These are phyloP conservation scores for Malacoraja senta DNA, from an alignment of 2,797 vertebrate species.

Conservation along the genomic window DNA sequence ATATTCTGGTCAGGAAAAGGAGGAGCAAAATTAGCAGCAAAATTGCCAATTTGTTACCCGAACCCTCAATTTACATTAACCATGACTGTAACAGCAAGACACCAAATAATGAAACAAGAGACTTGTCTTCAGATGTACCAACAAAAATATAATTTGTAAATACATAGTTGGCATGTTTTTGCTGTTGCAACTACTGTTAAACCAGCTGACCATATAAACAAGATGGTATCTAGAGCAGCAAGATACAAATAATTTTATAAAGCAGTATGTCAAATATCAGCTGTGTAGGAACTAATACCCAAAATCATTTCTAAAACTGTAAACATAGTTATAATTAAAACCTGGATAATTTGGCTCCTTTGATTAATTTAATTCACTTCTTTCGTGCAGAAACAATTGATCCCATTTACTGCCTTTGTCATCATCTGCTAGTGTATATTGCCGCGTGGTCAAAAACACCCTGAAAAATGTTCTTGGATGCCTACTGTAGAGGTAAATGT, in stretches of 20 bases:
- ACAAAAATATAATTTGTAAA: not conserved
- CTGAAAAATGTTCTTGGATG: too few relatives aligned
- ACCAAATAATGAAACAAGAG: not conserved
- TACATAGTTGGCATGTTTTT: not conserved
- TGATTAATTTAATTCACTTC: not conserved
- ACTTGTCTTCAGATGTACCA: not conserved
- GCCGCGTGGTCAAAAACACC: not conserved
- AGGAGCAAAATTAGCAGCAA: not conserved
- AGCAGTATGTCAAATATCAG: not conserved
- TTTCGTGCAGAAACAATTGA: not conserved
- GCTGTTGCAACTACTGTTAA: not conserved
- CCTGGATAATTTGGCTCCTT: not conserved
- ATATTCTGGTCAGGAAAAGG: not conserved
- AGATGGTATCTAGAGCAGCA: not conserved
- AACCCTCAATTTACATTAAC: not conserved
- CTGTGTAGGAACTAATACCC: not conserved
- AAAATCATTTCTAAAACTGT: not conserved
- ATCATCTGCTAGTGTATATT: not conserved
- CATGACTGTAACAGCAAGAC: not conserved
- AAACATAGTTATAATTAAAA: not conserved
- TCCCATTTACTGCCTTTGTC: not conserved
- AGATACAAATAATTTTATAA: not conserved
- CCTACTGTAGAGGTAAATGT: not conserved
- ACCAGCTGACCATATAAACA: not conserved
- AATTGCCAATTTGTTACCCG: not conserved